These are phyloP conservation scores for Rana temporaria DNA, from an alignment of 2,113 vertebrate genomes.

Conservation along the genomic window DNA sequence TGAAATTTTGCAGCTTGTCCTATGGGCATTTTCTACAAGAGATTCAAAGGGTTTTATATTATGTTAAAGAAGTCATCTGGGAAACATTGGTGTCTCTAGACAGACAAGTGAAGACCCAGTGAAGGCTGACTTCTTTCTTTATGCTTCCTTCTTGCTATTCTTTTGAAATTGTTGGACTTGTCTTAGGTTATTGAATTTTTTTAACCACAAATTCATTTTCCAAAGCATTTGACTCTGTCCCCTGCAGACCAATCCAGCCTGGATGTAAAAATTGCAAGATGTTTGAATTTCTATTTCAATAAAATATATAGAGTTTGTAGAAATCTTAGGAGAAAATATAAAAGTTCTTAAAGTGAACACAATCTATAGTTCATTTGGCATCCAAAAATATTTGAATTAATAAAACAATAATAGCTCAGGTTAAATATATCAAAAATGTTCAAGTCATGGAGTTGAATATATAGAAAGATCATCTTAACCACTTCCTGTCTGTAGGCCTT, in stretches of 20 bases:
- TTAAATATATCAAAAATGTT: background rate
- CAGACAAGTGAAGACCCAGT: conserved; percentile 39
- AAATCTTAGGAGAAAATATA: conserved; percentile 5
- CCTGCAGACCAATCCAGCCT: conserved; percentile 17
- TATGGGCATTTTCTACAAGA: conserved; percentile 30
- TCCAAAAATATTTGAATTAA: background rate
- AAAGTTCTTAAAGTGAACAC: conserved; percentile 2
- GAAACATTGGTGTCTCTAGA: conserved; percentile 33
- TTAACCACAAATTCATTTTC: conserved; percentile 24
- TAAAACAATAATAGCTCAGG: background rate
- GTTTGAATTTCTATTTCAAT: conserved; percentile 4
- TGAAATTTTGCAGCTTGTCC: conserved; percentile 17
- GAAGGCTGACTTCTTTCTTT: conserved; percentile 40
- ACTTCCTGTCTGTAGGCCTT: too few relatives aligned
- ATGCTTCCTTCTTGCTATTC: conserved; percentile 20
- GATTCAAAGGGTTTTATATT: conserved; percentile 46
- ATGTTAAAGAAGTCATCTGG: conserved; percentile 40
- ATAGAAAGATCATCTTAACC: too few relatives aligned
- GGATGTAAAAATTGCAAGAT: conserved; percentile 30
- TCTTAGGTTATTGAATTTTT: conserved; percentile 37
- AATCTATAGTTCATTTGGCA: background rate
- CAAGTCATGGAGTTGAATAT: too few relatives aligned
- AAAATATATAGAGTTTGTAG: conserved; percentile 29
- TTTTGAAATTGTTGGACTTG: conserved; percentile 35
- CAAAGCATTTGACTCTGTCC: conserved; percentile 16